These are phyloP conservation scores for Scolanthus callimorphus DNA, from an alignment of 92 coral and sea anemone species.

Conservation along the genomic window DNA sequence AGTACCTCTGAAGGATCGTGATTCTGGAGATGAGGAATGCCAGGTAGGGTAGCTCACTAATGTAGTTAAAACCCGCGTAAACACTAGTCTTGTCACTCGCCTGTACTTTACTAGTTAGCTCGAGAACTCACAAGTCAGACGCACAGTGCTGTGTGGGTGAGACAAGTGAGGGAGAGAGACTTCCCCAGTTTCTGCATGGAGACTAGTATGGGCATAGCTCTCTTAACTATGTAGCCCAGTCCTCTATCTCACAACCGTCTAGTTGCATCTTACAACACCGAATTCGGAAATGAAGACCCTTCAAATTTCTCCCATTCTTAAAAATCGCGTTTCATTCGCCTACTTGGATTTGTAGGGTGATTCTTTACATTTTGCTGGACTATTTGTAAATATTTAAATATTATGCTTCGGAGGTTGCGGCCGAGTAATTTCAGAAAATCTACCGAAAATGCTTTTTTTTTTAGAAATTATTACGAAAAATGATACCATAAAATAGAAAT, in stretches of 20 bases:
- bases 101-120: too few relatives aligned
- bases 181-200: too few relatives aligned
- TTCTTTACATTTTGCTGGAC: slow-evolving; percentile 52
- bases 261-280: not conserved
- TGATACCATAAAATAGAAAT: not conserved
- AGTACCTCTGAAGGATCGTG: slow-evolving; percentile 94
- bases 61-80: too few relatives aligned
- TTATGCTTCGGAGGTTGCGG: slow-evolving; percentile 48
- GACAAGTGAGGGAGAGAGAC: too few relatives aligned
- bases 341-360: too few relatives aligned
- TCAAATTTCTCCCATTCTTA: not conserved
- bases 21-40: slow-evolving; percentile 66
- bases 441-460: not conserved
- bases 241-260: not conserved
- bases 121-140: too few relatives aligned
- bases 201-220: too few relatives aligned
- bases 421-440: not conserved
- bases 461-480: not conserved
- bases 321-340: too few relatives aligned
- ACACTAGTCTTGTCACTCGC: too few relatives aligned
- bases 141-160: too few relatives aligned
- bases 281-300: not conserved
- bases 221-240: too few relatives aligned
- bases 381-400: slow-evolving; percentile 93
- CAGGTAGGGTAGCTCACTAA: too few relatives aligned